Base-by-base conservation (phyloP, 1,140 invertebrate species). In the Cecropterus lyciades region DNA sequence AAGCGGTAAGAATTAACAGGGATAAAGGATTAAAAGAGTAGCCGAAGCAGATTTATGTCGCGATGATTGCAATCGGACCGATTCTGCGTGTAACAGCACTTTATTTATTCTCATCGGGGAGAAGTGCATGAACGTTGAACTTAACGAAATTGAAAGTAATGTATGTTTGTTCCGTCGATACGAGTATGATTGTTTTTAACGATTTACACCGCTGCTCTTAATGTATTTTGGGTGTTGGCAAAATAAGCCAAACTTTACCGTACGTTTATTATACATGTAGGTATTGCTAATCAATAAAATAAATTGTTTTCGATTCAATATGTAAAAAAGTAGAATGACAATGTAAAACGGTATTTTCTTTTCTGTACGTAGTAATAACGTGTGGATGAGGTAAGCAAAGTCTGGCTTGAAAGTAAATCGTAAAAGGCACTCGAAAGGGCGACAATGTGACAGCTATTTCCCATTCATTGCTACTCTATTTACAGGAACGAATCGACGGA, bases 1-100 rank as follows among this genome's bases (percentile, higher is more conserved):
- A 89, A 91, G 89, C 89, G 85, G 87, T 88, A 89, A 87, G 89
- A 91, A 89, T 91, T 87, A 91, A 91, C 89, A 88, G 84, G 85
- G 82, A 87, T 88, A 89, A 89, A 89, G 81, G 85, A 82, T 89
- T 88, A 86, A 89, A 81, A 89, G 85, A 84, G 87, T 88, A 89
- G 88, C 88, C 88, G 88, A 88, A 84, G 82, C 77, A 83, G 88
- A 91, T 91, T 91, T 91, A 91, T 91, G 88, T 88, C 79, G 84
- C 78, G 76, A 77, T 77, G 88, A 89, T 91, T 87, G 82, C 84
- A 87, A 89, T 91, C 88, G 84, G 80, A 79, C 78, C 82, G 78
- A 85, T 87, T 87, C 84, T 78, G 77, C 82, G 78, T 82, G 84
- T 88, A 81, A 80, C 72, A 68, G 73, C 53, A 67, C 70, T 87